Evolutionary conservation across 2,113 vertebrate species (phyloP), one percentile per base, ranked within the genome.

Genomic region (Corvus hawaiiensis): DNA sequence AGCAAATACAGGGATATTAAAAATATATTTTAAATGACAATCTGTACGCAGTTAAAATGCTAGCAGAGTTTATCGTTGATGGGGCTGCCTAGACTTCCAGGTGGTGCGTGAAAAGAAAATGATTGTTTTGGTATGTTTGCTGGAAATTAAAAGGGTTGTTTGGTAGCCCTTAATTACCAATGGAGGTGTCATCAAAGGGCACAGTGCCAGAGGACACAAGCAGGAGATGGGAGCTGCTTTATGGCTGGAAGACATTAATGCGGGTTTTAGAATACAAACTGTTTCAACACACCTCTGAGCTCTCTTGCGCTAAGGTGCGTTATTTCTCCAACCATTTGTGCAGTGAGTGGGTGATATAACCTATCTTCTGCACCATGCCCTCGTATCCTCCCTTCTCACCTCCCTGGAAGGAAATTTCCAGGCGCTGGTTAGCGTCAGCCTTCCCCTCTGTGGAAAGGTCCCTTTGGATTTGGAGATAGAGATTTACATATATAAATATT

Each of bases 111-210:
- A 84, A 93, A 96, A 96, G 93, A 97, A 97, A 97, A 96, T 87
- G 43, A 92, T 84, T 94, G 87, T 92, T 96, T 94, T 96, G 93
- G 78, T 97, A 87, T 88, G 95, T 98, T 98, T 96, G 95, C 91
- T 98, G 96, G 84, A 98, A 97, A 97, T 97, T 94, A 97, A 97
- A 98, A 98, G 95, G 66, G 90, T 91, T 95, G 73, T 97, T 97
- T 93, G 84, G 96, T 98, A 96, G 96, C 94, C 97, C 96, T 96
- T 97, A 96, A 97, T 98, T 97, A 97, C 93, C 87, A 90, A 28
- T 87, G 94, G 93, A 46, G 32, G 92, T 97, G 97, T 97, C 97
- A 95, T 78, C 76, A 81, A 93, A 97, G 97, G 96, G 89, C 96
- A 93, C 13, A 12, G 87, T 95, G 96, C 93, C 95, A 95, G 94